Evolutionary conservation across 2,888 invertebrate species (phyloP).

Genomic region (Netelia virgata): DNA sequence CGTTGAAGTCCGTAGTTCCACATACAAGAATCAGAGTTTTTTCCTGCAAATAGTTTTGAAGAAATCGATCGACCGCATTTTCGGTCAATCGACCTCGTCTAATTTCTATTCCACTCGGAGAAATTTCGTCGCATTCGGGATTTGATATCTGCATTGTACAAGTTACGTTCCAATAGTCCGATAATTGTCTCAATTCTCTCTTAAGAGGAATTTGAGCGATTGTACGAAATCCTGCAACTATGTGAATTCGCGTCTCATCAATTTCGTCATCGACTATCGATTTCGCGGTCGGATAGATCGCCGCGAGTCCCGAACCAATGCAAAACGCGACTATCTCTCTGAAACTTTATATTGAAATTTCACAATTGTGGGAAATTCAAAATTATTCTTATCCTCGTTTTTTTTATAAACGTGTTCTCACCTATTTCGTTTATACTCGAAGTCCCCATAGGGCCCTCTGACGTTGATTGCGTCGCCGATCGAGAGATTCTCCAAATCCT

Average conservation of each 20-base stretch:
- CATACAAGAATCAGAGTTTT: slow-evolving; percentile 81
- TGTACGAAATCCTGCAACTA: slow-evolving; percentile 78
- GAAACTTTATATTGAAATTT: slow-evolving; percentile 73
- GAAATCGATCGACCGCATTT: slow-evolving; percentile 66
- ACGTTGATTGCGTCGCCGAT: slow-evolving; percentile 75
- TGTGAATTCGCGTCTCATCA: slow-evolving; percentile 79
- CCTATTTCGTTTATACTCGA: slow-evolving; percentile 79
- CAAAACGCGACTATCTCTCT: slow-evolving; percentile 79
- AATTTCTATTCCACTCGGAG: slow-evolving; percentile 75
- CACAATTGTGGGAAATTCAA: neutral
- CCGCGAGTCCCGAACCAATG: slow-evolving; percentile 82
- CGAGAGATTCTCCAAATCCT: slow-evolving; percentile 72
- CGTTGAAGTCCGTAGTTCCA: slow-evolving; percentile 79
- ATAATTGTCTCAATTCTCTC: slow-evolving; percentile 76
- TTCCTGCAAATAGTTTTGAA: slow-evolving; percentile 66
- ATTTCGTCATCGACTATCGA: slow-evolving; percentile 77
- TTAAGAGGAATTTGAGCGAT: slow-evolving; percentile 77
- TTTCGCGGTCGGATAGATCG: slow-evolving; percentile 79
- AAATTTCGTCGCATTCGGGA: neutral
- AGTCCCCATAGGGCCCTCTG: slow-evolving; percentile 82
- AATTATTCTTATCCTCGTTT: slow-evolving; percentile 21
- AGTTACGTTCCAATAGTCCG: slow-evolving; percentile 82
- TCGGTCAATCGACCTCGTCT: slow-evolving; percentile 73
- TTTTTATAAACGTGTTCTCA: slow-evolving; percentile 52
- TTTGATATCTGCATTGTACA: slow-evolving; percentile 78